Base-by-base conservation (phyloP, 2,888 invertebrate genomes). In the Pammene aurita region DNA sequence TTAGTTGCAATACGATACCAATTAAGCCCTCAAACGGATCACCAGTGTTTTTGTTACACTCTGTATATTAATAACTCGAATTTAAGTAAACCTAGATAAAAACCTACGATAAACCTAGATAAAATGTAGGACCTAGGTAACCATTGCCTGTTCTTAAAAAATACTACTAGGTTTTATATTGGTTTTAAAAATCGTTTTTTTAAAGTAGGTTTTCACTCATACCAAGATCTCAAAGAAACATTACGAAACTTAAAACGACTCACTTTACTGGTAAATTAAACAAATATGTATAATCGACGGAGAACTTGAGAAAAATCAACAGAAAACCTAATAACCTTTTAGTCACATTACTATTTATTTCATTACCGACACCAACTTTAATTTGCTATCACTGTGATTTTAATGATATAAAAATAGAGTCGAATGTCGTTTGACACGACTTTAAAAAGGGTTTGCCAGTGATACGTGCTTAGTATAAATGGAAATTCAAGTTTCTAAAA, bases 401-500 rank as follows among this genome's bases (percentile, higher is more conserved):
- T 76, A 78, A 67, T 50, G 0, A 63, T 66, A 66, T 57, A 14
- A 26, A 2, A 66, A 74, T 77, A 78, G 73, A 75, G 76, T 76
- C 78, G 72, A 77, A 76, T 76, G 72, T 79, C 72, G 72, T 61
- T 72, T 66, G 71, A 71, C 72, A 70, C 74, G 75, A n/a, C 5
- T 48, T 58, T 76, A 73, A 11, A 14, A 44, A 13, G 18, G n/a
- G 34, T 56, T 74, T 74, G 74, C 74, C 73, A 76, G 77, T 78
- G 74, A 78, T 77, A 75, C 75, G 78, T 78, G 76, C 77, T 78
- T 75, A 73, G 76, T 73, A 73, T 81, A 86, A 86, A 87, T 88
- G 85, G 84, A 87, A 85, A 88, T 88, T 86, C 84, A 83, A 87
- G 89, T 89, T 86, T 89, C 87, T 87, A 71, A 87, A 86, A 86